phyloP scores from a whole-genome alignment of 2,113 vertebrate genomes.

The Leptobrachium ailaonicum region DNA sequence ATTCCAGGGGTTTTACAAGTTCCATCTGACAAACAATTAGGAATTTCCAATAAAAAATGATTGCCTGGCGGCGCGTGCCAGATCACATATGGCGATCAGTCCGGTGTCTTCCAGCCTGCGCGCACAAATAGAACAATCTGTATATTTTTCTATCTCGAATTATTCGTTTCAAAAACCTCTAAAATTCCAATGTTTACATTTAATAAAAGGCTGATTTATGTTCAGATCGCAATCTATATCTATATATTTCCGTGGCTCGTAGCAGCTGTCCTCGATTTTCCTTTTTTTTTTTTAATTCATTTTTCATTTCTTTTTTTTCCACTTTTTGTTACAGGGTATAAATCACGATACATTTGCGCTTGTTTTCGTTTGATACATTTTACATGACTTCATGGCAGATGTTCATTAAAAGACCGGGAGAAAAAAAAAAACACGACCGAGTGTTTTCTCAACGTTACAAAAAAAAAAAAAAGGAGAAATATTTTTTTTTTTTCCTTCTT shows the following conservation, averaged over 20 bases:
- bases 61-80: neutral
- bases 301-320: neutral
- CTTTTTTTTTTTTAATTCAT: neutral
- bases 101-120: neutral
- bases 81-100: slow-evolving; percentile 1
- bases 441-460: neutral
- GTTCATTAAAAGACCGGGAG: neutral
- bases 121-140: neutral
- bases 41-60: slow-evolving; percentile 8
- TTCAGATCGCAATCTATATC: slow-evolving; percentile 3
- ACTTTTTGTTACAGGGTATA: neutral
- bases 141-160: neutral
- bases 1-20: slow-evolving; percentile 3
- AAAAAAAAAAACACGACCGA: neutral
- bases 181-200: slow-evolving; percentile 1
- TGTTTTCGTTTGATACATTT: slow-evolving; percentile 2
- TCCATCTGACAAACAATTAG: slow-evolving; percentile 23
- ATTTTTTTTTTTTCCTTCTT: neutral
- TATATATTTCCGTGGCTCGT: neutral
- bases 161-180: neutral
- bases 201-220: slow-evolving; percentile 16
- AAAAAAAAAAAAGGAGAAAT: no score
- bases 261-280: slow-evolving; percentile 1
- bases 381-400: slow-evolving; percentile 21
- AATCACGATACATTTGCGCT: slow-evolving; percentile 7